Base-by-base conservation (phyloP, 1,140 invertebrate genomes). In the Penaeus indicus region DNA sequence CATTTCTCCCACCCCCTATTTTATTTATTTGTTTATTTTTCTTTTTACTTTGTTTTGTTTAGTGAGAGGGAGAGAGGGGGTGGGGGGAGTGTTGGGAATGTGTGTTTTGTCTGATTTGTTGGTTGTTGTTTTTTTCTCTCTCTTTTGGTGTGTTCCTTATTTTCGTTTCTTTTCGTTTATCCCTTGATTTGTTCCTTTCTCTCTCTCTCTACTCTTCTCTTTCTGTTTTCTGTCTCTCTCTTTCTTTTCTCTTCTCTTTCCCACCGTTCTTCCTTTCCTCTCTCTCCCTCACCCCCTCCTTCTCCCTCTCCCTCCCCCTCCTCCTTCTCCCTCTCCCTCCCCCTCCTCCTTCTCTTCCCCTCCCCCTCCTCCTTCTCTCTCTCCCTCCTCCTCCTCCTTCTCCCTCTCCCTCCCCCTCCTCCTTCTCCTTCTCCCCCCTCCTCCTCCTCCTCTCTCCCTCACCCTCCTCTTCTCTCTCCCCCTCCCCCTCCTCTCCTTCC, bases 141-240 rank as follows among this genome's bases (percentile, higher is more conserved):
- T n/a, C n/a, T n/a, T n/a, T 47, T 47, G 3, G 4, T 47, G 42
- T 47, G 42, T 47, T 5, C 42, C 10, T 3, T 47, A 10, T 47
- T 47, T 47, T 47, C 10, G 42, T 47, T 47, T 47, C 42, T 47
- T 10, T 47, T 10, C 42, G 10, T 47, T n/a, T n/a, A 10, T 80
- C 19, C 32, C 54, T 19, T 47, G 78, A 19, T 21, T 60, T 18
- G 22, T 60, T 54, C 78, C 60, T 80, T 3, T 60, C 38, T 80
- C 60, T 62, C 54, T 54, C 78, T n/a, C 42, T 80, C 80, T 60
- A 8, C 62, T 81, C 79, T 47, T 81, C 54, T 27, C n/a, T 10
- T 75, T 54, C 79, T 27, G n/a, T 81, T 54, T 18, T 61, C 62
- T 60, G 19, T 60, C 25, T 54, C 32, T 16, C 42, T 81, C 38